phyloP scores from a whole-genome alignment of 2,797 vertebrate genomes.

The Serranus cabrilla region DNA sequence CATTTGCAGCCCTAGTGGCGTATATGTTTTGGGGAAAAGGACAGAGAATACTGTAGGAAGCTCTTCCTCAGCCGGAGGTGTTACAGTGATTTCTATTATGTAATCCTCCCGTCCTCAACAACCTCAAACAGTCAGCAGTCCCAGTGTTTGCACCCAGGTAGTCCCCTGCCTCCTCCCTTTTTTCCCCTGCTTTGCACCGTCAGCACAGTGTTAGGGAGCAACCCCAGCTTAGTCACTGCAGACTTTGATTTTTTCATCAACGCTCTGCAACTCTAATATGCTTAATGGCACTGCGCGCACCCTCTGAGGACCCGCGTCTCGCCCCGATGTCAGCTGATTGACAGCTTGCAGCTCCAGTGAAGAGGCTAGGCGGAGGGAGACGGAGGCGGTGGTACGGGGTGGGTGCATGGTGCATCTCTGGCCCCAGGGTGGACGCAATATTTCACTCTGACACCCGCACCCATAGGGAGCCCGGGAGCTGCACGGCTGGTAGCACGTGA shows the following conservation, averaged over 20 bases:
- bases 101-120: constrained; percentile 68
- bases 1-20: background rate
- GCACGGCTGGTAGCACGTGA: constrained; percentile 35
- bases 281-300: constrained; percentile 53
- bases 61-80: constrained; percentile 35
- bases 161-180: constrained; percentile 47
- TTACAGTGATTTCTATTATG: constrained; percentile 64
- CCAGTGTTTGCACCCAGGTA: constrained; percentile 69
- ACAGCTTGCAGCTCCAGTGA: constrained; percentile 31
- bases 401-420: constrained; percentile 22
- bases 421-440: constrained; percentile 19
- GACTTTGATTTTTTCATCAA: constrained; percentile 68
- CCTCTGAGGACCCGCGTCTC: constrained; percentile 38
- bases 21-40: background rate
- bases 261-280: constrained; percentile 62
- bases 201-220: constrained; percentile 66
- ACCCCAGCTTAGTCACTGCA: constrained; percentile 66
- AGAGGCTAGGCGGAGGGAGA: background rate
- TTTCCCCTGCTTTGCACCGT: constrained; percentile 50
- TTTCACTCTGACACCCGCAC: constrained; percentile 54
- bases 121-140: constrained; percentile 70
- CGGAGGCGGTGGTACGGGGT: background rate
- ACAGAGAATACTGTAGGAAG: constrained; percentile 28
- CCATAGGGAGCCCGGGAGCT: constrained; percentile 33
- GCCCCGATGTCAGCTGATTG: constrained; percentile 50